Conservation (phyloP, 2,888 invertebrate species). For the Campoletis raptor region DNA sequence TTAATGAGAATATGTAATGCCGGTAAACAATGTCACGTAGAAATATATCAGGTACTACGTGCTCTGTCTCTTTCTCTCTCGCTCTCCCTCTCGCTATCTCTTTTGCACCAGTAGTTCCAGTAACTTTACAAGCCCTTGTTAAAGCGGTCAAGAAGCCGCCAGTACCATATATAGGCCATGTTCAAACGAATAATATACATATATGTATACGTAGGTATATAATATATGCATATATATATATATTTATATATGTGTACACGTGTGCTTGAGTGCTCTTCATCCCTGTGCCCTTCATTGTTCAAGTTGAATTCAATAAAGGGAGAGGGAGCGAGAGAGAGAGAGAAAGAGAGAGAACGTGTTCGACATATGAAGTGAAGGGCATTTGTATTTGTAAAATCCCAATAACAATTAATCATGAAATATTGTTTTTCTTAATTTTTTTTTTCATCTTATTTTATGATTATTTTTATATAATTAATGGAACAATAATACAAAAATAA, state of each 20-base stretch:
- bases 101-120: slow-evolving; percentile 27
- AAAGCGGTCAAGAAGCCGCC: slow-evolving; percentile 69
- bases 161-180: slow-evolving; percentile 42
- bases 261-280: slow-evolving; percentile 36
- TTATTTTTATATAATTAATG: neutral
- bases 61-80: neutral
- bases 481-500: neutral
- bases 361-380: neutral
- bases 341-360: neutral
- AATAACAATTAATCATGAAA: neutral
- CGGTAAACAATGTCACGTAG: slow-evolving; percentile 59
- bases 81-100: slow-evolving; percentile 1
- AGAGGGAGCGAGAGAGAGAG: neutral
- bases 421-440: neutral
- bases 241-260: slow-evolving; percentile 12
- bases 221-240: neutral
- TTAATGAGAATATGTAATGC: slow-evolving; percentile 37
- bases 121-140: slow-evolving; percentile 60
- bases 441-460: too few species aligned
- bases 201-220: neutral
- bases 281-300: slow-evolving; percentile 28
- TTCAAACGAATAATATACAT: neutral
- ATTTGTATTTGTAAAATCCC: neutral
- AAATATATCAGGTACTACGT: slow-evolving; percentile 6
- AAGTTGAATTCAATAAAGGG: slow-evolving; percentile 53